Conservation (phyloP, 2,888 invertebrate species). For the Noctua pronuba region DNA sequence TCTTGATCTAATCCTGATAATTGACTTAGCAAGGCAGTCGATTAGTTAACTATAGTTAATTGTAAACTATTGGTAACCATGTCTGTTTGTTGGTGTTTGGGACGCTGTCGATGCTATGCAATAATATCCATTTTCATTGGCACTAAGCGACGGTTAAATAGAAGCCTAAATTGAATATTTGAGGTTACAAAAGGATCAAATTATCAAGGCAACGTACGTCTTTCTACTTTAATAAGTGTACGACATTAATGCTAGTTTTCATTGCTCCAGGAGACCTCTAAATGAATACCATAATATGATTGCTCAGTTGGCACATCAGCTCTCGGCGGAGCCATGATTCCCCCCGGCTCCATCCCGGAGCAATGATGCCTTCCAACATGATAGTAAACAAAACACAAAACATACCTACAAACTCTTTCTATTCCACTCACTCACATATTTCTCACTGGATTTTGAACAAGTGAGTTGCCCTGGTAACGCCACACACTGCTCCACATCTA, state of each 20-base stretch:
- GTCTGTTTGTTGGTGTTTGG: not conserved
- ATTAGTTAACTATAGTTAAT: conserved; percentile 55
- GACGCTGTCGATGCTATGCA: not conserved
- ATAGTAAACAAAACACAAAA: too few species aligned
- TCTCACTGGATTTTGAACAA: conserved; percentile 8
- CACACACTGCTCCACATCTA: conserved; percentile 64
- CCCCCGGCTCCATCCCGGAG: too few species aligned
- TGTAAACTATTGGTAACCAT: not conserved
- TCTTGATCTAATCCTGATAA: conserved; percentile 64
- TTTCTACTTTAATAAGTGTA: not conserved
- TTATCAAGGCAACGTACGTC: not conserved
- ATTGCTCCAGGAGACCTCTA: not conserved
- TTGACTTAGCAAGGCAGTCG: conserved; percentile 59
- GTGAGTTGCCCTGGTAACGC: conserved; percentile 50
- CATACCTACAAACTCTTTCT: not conserved
- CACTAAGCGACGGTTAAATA: not conserved
- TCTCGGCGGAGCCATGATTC: too few species aligned
- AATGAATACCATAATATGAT: not conserved
- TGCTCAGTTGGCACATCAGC: too few species aligned
- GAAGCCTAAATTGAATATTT: not conserved
- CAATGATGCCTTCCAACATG: too few species aligned
- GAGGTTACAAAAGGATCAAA: not conserved
- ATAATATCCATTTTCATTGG: not conserved
- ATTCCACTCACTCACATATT: conserved; percentile 3
- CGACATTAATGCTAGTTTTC: not conserved